Conservation (phyloP, 2,797 vertebrate genomes). For the Urosaurus nigricauda region DNA sequence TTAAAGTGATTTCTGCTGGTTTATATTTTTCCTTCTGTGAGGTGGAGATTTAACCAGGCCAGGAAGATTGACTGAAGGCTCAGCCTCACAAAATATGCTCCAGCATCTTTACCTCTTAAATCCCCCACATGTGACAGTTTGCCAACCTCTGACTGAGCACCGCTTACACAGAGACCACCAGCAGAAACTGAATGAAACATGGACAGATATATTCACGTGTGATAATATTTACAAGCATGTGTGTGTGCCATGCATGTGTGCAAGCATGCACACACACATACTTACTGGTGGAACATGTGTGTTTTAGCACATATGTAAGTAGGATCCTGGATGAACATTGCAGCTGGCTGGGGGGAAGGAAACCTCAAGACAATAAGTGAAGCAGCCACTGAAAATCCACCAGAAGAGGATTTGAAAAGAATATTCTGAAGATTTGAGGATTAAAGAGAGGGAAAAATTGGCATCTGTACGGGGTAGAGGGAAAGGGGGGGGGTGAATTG, state of each 20-base stretch:
- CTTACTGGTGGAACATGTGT: too few species aligned
- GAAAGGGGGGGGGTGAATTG: neutral
- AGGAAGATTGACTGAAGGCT: conserved; percentile 35
- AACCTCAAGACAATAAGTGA: conserved; percentile 7
- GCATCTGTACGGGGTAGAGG: conserved; percentile 10
- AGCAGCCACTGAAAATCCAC: conserved; percentile 29
- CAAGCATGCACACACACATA: too few species aligned
- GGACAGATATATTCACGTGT: neutral
- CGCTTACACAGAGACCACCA: neutral
- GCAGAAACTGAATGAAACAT: neutral
- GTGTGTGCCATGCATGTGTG: too few species aligned
- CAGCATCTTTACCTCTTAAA: conserved; percentile 38
- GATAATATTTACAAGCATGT: neutral
- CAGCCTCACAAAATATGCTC: conserved; percentile 19
- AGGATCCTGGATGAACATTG: neutral
- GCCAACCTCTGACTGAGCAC: neutral
- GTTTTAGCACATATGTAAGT: neutral
- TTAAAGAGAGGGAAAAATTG: conserved; percentile 4
- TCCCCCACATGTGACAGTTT: conserved; percentile 9
- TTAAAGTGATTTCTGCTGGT: conserved; percentile 40
- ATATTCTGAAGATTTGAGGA: conserved; percentile 51
- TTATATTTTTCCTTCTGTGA: conserved; percentile 36
- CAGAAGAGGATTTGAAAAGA: conserved; percentile 54
- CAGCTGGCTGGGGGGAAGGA: conserved; percentile 22
- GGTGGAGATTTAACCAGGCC: conserved; percentile 34